Evolutionary conservation across 2,113 vertebrate genomes (phyloP), one percentile per base, ranked within the genome.

Genomic region (Danionella cerebrum): DNA sequence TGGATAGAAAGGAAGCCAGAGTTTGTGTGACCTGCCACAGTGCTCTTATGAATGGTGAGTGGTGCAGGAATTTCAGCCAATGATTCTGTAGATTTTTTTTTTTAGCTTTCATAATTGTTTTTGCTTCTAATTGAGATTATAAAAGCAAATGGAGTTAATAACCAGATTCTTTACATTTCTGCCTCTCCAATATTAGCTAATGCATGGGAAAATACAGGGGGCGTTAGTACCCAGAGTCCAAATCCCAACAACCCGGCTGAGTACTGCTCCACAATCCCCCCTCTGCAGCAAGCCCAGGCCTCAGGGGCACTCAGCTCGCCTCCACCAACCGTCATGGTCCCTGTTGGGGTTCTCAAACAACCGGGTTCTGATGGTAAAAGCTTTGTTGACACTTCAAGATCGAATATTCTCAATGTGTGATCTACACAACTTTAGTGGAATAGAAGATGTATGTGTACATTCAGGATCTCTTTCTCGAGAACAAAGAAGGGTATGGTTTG

Each of bases 221-320:
- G 87, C 85, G 83, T 88, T 77, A 91, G 89, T 80, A 91, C 89
- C 85, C 94, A 93, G 81, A 98, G 92, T 78, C 95, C 96, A 67
- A 98, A 98, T 88, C 96, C 95, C 82, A 98, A 97, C 89, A 98
- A 98, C 86, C 95, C 95, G 0, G 91, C 95, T 8, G 96, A 98
- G 84, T 98, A 98, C 90, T 98, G 96, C 92, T 98, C 95, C 87
- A 97, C 95, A 82, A 91, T 98, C 82, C 96, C 96, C 76, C 96
- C 95, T 42, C 90, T 98, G 82, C 96, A 98, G 87, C 96, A 98
- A 87, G 95, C 95, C 71, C 94, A 95, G 87, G 96, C 95, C 52
- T 98, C 95, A 1, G 96, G 96, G 1, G 92, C 89, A 16, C 93
- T 98, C 81, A 91, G 92, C 87, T 97, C 94, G 13, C 95, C 95